A percentile compares a stretch with the other conserved stretches of the same genome.
Conservation (phyloP, 2,113 vertebrate genomes). For the Colossoma macropomum region DNA sequence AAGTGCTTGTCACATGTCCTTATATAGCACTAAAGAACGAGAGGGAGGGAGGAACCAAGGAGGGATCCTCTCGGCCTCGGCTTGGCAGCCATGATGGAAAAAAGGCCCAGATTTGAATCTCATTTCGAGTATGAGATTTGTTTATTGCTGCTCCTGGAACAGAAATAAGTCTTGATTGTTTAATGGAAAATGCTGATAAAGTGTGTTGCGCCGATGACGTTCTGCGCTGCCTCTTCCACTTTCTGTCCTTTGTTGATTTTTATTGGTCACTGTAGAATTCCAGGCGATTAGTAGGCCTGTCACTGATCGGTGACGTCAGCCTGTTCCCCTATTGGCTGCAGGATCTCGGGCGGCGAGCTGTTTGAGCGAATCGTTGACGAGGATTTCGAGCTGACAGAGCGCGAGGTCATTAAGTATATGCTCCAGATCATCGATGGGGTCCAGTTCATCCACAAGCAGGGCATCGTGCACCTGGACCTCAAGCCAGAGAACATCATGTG, state of each 20-base stretch:
- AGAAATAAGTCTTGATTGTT: slow-evolving; percentile 46
- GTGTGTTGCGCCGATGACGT: slow-evolving; percentile 7
- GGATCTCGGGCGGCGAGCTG: slow-evolving; percentile 95
- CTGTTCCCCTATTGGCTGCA: slow-evolving; percentile 54
- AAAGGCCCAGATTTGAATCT: slow-evolving; percentile 53
- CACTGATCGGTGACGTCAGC: not conserved
- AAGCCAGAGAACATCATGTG: slow-evolving; percentile 99
- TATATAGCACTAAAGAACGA: slow-evolving; percentile 55
- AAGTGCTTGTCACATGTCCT: slow-evolving; percentile 55
- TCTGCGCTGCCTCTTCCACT: not conserved
- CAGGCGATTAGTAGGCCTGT: not conserved
- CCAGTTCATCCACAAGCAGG: slow-evolving; percentile 94
- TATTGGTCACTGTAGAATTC: not conserved
- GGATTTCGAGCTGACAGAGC: slow-evolving; percentile 96
- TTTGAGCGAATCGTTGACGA: slow-evolving; percentile 98
- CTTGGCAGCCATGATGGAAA: slow-evolving; percentile 63
- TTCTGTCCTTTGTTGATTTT: not conserved
- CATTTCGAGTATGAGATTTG: slow-evolving; percentile 40
- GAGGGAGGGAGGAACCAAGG: not conserved
- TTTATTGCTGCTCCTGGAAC: slow-evolving; percentile 39
- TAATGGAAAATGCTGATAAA: slow-evolving; percentile 47
- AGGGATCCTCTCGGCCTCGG: slow-evolving; percentile 30
- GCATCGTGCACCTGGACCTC: slow-evolving; percentile 97
- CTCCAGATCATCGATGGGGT: slow-evolving; percentile 96
- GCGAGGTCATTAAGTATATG: slow-evolving; percentile 98